Evolutionary conservation across 1,140 invertebrate species (phyloP).

Genomic region (Leptopilina boulardi): DNA sequence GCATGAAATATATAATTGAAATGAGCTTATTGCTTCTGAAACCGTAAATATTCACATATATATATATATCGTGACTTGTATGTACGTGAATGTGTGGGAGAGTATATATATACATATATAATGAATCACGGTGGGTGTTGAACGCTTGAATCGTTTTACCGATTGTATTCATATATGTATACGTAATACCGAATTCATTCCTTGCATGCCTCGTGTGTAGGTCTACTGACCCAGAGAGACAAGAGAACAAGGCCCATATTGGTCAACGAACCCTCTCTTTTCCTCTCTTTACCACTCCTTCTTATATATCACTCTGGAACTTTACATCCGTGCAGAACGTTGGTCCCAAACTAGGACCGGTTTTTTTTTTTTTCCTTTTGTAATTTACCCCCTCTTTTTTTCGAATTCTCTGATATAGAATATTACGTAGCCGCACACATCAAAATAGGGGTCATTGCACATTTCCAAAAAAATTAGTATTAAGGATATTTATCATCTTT

Average conservation of each 20-base stretch:
- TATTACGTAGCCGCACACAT: no score
- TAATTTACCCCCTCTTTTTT: neutral
- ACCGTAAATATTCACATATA: neutral
- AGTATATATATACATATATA: conserved; percentile 37
- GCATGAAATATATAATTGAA: conserved; percentile 26
- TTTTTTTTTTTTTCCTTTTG: conserved; percentile 45
- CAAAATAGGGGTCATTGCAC: no score
- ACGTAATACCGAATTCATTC: conserved; percentile 26
- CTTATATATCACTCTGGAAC: no score
- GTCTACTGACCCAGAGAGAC: conserved; percentile 65
- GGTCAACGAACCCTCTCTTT: conserved; percentile 53
- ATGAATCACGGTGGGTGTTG: neutral
- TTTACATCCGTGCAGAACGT: conserved; percentile 49
- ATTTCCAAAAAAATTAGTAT: no score
- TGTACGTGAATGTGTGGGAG: conserved; percentile 27
- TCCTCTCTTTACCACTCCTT: conserved; percentile 40
- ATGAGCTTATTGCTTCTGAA: conserved; percentile 15
- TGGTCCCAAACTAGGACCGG: conserved; percentile 56
- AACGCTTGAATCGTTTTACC: neutral
- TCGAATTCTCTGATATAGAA: no score
- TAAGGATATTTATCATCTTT: no score
- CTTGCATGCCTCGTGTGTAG: conserved; percentile 43
- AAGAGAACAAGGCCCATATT: conserved; percentile 52
- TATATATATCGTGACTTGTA: neutral
- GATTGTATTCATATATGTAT: neutral